Conservation (phyloP, 2,113 vertebrate species). For the Carettochelys insculpta region DNA sequence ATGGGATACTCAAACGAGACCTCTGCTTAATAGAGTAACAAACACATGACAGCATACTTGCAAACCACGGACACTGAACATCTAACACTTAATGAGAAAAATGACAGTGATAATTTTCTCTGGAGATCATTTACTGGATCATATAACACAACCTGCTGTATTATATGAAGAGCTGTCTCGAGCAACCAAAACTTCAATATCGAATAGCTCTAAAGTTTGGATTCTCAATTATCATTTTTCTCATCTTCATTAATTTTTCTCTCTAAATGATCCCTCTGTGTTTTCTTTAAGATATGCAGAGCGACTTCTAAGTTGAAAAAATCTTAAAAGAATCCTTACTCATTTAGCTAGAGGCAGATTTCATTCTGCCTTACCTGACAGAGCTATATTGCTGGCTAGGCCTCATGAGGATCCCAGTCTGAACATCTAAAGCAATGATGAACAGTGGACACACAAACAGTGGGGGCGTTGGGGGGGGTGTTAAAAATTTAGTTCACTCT, state of each 20-base stretch:
- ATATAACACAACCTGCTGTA: neutral
- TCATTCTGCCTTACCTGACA: constrained; percentile 57
- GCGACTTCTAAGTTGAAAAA: constrained; percentile 10
- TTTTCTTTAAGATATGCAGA: constrained; percentile 28
- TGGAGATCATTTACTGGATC: neutral
- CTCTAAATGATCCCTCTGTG: constrained; percentile 21
- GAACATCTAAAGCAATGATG: rapidly evolving
- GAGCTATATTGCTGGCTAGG: neutral
- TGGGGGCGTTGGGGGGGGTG: neutral
- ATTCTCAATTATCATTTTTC: constrained; percentile 24
- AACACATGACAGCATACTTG: neutral
- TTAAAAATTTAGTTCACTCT: constrained; percentile 23
- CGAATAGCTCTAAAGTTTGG: neutral
- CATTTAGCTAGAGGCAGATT: constrained; percentile 50
- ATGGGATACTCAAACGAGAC: neutral
- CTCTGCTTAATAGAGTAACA: constrained; percentile 2
- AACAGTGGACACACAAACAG: neutral
- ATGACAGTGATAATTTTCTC: neutral
- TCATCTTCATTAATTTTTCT: neutral
- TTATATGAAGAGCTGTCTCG: neutral
- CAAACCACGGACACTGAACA: neutral
- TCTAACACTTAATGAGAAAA: neutral
- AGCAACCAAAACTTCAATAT: neutral
- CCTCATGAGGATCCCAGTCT: neutral
- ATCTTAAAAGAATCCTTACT: neutral